A percentile compares a stretch with the other conserved stretches of the same genome.
phyloP scores from a whole-genome alignment of 2,888 invertebrate species.

The Euphydryas editha region DNA sequence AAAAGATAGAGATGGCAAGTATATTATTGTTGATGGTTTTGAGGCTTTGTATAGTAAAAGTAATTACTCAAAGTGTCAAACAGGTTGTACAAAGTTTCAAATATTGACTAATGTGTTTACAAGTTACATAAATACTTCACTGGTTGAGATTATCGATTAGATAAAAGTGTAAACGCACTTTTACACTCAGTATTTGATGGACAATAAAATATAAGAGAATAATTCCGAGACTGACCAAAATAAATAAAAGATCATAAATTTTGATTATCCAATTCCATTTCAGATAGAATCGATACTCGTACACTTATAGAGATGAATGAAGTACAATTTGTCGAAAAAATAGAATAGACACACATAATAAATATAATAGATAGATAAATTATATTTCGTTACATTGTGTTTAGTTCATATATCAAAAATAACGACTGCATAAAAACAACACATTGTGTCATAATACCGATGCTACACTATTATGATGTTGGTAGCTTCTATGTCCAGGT shows the following conservation, averaged over 20 bases:
- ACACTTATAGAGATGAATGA: conserved; percentile 11
- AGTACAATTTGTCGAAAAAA: not conserved
- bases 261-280: conserved; percentile 24
- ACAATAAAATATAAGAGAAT: conserved; percentile 31
- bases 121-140: not conserved
- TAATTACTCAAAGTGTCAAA: too few relatives aligned
- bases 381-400: not conserved
- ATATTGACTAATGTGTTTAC: not conserved
- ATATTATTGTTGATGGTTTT: too few relatives aligned
- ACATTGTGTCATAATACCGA: too few relatives aligned
- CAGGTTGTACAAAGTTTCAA: not conserved
- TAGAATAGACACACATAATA: not conserved
- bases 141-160: conserved; percentile 8
- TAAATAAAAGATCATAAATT: conserved; percentile 26
- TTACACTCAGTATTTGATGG: conserved; percentile 21
- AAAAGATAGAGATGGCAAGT: too few relatives aligned
- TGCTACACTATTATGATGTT: too few relatives aligned
- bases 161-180: conserved; percentile 14
- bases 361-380: too few relatives aligned
- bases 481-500: too few relatives aligned
- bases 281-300: conserved; percentile 10
- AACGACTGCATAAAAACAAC: too few relatives aligned
- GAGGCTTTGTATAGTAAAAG: too few relatives aligned
- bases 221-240: conserved; percentile 24
- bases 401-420: too few relatives aligned